These are phyloP conservation scores for Lochmaea capreae DNA, from an alignment of 2,888 invertebrate genomes.

Conservation along the genomic window DNA sequence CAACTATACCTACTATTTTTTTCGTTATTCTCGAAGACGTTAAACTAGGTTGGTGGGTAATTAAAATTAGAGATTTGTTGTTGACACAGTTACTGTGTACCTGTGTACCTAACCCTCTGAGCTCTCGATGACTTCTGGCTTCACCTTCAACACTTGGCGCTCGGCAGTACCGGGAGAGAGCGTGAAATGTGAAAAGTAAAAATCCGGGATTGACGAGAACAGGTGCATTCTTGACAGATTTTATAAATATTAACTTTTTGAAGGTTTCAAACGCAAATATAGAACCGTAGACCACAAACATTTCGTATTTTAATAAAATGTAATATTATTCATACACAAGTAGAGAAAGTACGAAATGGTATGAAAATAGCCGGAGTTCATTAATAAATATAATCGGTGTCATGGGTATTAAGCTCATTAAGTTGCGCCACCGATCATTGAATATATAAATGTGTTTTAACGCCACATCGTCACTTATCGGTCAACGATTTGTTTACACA, in stretches of 20 bases:
- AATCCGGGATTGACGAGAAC: too few species aligned
- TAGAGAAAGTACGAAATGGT: background rate
- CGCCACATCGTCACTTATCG: background rate
- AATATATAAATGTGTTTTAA: background rate
- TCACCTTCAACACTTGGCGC: too few species aligned
- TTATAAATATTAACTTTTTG: background rate
- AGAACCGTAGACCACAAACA: background rate
- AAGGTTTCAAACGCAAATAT: background rate
- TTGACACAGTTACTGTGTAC: background rate
- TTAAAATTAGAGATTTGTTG: background rate
- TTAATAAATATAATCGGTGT: conserved; percentile 4
- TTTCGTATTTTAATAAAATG: background rate
- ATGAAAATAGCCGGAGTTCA: background rate
- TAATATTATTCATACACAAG: background rate
- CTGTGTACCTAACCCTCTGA: too few species aligned
- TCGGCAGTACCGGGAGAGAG: too few species aligned
- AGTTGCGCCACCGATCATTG: background rate
- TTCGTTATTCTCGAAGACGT: background rate
- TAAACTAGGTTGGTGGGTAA: conserved; percentile 10
- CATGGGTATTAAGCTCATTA: background rate
- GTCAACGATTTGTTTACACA: background rate
- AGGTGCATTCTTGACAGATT: background rate
- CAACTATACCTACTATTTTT: background rate
- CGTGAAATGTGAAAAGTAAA: too few species aligned
- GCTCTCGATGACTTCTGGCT: too few species aligned